Evolutionary conservation across 2,113 vertebrate genomes (phyloP), one percentile per base, ranked within the genome.

Genomic region (Macroglossus sobrinus): DNA sequence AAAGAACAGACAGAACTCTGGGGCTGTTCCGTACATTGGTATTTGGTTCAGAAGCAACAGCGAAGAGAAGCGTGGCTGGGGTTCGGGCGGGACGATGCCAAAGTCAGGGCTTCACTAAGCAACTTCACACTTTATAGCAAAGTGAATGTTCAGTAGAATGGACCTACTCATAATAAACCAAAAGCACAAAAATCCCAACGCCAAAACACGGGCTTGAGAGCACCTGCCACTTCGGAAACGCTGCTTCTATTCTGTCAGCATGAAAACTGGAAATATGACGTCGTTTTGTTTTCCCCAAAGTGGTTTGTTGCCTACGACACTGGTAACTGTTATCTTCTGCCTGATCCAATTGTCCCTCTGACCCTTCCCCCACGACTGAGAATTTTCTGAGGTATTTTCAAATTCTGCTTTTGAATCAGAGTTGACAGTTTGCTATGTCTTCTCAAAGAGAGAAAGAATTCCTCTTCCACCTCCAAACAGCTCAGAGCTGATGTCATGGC

Each of bases 361-460:
- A 5, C 26, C 24, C 1, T 1, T 1, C 18, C 30, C 15, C 14
- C 7, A 19, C n/a, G 14, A 57, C 0, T 59, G 72, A 89, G 22
- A 47, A 75, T 79, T 87, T n/a, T 47, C 68, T 80, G 10, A 78
- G n/a, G 5, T 88, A 66, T 64, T 92, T 96, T 84, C 35, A 91
- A 63, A 94, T 68, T 69, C 69, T 96, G 59, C 55, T 80, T 92
- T 45, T 92, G 63, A 95, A 75, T 85, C 63, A 75, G 28, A 96
- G 79, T 66, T 63, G 64, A 74, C 35, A 50, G 75, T 75, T 24
- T 53, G 15, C 13, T 71, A 57, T 2, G 30, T 15, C 55, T 89
- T 95, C 69, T 84, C 22, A 81, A 66, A 80, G 30, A 66, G 8
- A 84, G 63, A 82, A 21, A 68, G 38, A 57, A 33, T 53, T 78